phyloP scores from a whole-genome alignment of 2,888 invertebrate genomes.

The Teinopalpus imperialis region DNA sequence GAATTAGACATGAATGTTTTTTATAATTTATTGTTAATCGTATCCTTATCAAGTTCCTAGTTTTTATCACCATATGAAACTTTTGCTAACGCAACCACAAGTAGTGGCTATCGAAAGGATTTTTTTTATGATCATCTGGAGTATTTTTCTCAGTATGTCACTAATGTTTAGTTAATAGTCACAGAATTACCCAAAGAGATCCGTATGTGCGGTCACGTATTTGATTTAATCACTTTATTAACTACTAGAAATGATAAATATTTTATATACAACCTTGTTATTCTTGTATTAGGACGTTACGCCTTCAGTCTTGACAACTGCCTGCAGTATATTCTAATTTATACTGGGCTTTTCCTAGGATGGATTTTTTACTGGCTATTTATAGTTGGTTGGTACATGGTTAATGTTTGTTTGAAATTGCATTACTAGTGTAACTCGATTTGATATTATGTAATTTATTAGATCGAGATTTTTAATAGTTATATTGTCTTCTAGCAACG shows the following conservation, averaged over 20 bases:
- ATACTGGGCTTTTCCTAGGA: slow-evolving; percentile 22
- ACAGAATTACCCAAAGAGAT: slow-evolving; percentile 13
- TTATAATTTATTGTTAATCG: no score
- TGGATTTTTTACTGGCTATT: slow-evolving; percentile 13
- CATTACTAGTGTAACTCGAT: slow-evolving; percentile 8
- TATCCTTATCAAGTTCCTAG: no score
- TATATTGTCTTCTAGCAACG: no score
- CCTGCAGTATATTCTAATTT: slow-evolving; percentile 2
- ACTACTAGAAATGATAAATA: slow-evolving; percentile 9
- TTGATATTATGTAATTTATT: no score
- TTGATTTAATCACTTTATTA: slow-evolving; percentile 15
- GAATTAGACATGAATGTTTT: no score
- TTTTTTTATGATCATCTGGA: slow-evolving; percentile 8
- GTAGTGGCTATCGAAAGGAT: neutral
- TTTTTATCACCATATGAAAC: no score
- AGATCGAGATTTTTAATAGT: no score
- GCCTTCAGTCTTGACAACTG: slow-evolving; percentile 13
- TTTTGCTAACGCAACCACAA: neutral
- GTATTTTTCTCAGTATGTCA: slow-evolving; percentile 15
- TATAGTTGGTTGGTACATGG: neutral
- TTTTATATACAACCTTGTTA: slow-evolving; percentile 3
- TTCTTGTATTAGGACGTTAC: slow-evolving; percentile 5
- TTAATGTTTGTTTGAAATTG: neutral
- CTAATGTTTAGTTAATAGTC: slow-evolving; percentile 17
- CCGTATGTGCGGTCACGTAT: slow-evolving; percentile 21